Percentiles rank a stretch among this genome's conserved stretches.
These are phyloP conservation scores for Crypturellus undulatus DNA, from an alignment of 2,113 vertebrate species.

Conservation along the genomic window DNA sequence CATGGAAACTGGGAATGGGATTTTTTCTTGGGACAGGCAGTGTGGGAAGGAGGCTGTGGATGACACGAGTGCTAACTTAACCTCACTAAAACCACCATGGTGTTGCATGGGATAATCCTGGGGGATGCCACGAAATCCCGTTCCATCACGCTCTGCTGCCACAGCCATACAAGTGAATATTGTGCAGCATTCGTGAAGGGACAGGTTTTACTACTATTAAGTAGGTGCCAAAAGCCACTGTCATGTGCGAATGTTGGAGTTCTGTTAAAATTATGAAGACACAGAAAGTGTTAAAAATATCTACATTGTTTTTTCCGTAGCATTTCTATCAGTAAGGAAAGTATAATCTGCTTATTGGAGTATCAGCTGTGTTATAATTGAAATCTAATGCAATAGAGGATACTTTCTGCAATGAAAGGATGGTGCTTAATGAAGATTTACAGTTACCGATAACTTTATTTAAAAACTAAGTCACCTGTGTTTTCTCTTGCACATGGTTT, in stretches of 20 bases:
- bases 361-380: background rate
- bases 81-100: background rate
- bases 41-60: background rate
- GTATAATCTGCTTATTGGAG: background rate
- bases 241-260: background rate
- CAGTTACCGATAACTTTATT: background rate
- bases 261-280: background rate
- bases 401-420: background rate
- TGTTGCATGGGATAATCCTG: background rate
- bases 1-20: too few species aligned
- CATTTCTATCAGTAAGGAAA: background rate
- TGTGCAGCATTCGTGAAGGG: background rate
- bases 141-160: background rate
- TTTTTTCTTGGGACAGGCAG: background rate
- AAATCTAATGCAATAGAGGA: background rate
- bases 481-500: accelerated
- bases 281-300: background rate
- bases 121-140: background rate
- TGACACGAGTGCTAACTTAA: background rate
- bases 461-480: background rate
- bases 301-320: background rate
- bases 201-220: background rate
- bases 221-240: background rate
- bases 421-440: background rate
- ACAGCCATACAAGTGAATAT: background rate